These are phyloP conservation scores for Phyllostomus hastatus DNA, from an alignment of 2,113 vertebrate genomes.

Conservation along the genomic window DNA sequence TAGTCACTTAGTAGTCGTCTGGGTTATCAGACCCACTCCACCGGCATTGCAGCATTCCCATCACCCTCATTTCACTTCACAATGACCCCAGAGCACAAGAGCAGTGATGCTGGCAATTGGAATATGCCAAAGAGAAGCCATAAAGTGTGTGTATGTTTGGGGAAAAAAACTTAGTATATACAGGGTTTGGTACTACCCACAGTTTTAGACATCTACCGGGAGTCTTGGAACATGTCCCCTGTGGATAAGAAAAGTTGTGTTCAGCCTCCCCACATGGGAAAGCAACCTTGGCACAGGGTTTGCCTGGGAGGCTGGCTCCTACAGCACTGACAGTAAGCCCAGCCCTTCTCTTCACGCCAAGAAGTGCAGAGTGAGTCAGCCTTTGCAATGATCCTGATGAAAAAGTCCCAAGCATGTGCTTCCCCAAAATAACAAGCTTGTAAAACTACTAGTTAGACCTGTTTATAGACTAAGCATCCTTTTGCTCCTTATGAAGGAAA, in stretches of 20 bases:
- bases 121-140: not conserved
- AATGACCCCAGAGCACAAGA: not conserved
- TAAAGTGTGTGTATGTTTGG: not conserved
- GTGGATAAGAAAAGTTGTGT: not conserved
- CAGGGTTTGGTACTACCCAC: not conserved
- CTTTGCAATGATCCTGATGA: not conserved
- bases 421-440: not conserved
- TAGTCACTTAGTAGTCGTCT: not conserved
- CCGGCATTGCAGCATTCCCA: not conserved
- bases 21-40: not conserved
- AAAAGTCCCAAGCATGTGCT: not conserved
- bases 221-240: not conserved
- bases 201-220: not conserved
- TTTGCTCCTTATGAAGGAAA: constrained; percentile 1
- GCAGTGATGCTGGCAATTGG: not conserved
- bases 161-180: not conserved
- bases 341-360: not conserved
- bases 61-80: not conserved
- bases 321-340: not conserved
- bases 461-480: not conserved
- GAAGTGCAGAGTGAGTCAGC: not conserved
- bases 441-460: not conserved
- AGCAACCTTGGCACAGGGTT: not conserved
- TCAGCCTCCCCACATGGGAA: not conserved
- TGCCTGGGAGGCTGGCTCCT: not conserved